Evolutionary conservation across 2,797 vertebrate species (phyloP), one percentile per base, ranked within the genome.

Genomic region (Streptopelia turtur): DNA sequence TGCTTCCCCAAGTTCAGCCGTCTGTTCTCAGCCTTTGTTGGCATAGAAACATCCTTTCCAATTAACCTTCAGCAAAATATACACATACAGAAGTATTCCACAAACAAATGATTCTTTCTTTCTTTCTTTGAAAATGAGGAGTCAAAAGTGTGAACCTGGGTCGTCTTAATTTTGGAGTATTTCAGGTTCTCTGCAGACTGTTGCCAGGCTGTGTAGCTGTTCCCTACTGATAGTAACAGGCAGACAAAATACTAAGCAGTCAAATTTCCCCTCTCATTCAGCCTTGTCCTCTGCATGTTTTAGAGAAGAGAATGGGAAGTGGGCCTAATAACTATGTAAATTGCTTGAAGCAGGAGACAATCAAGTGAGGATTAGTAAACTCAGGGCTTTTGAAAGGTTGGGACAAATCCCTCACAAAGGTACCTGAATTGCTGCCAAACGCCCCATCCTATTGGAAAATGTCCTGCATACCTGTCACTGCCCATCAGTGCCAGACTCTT

Each of bases 31-130:
- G 69, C 69, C 70, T 35, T 65, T 78, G 93, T 94, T 95, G 95
- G 91, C 89, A 94, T 89, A 95, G 95, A 94, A 96, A 96, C 91
- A 87, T 71, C 76, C 89, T 91, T 95, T 83, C 53, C 87, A 93
- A 88, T 93, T 93, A 96, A 93, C 76, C 87, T 94, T 17, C 82
- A 87, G 87, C 82, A 92, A 82, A 87, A 83, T 7, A 31, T 2
- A 91, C 27, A 37, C 21, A 4, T 3, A 52, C 24, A 83, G 85
- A 81, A 93, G 63, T 69, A 59, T 61, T 78, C 82, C n/a, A 30
- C 89, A 88, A 91, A 93, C 64, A 89, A 89, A 91, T 14, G 0
- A 35, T 71, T 55, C 35, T 83, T 82, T 63, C n/a, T 28, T 5
- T 23, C 64, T 52, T 22, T 80, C 22, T 64, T 57, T 43, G 65